Evolutionary conservation across 2,888 invertebrate species (phyloP).

Genomic region (Nematopogon swammerdamellus): DNA sequence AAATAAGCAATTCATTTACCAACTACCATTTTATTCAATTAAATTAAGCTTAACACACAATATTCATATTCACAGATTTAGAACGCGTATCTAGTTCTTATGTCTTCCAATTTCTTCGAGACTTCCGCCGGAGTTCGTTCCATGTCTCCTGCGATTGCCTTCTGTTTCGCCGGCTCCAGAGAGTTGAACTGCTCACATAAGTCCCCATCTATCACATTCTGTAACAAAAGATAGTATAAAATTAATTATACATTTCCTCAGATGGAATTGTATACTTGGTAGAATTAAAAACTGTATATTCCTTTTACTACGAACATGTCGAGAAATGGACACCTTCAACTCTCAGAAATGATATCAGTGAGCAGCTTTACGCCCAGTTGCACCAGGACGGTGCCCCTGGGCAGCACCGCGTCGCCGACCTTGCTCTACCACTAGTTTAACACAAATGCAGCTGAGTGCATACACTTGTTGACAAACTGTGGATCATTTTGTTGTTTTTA

Average conservation of each 20-base stretch:
- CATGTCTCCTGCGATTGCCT: conserved; percentile 90
- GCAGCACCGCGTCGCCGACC: conserved; percentile 16
- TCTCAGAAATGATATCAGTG: conserved; percentile 36
- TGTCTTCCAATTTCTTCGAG: conserved; percentile 97
- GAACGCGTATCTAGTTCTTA: conserved; percentile 97
- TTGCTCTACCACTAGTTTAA: conserved; percentile 48
- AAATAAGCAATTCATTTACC: no score
- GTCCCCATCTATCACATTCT: conserved; percentile 98
- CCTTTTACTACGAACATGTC: conserved; percentile 38
- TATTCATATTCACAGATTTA: conserved; percentile 44
- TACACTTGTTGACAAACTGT: conserved; percentile 44
- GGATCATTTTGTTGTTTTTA: conserved; percentile 15
- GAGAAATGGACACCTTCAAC: conserved; percentile 26
- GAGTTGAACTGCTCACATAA: conserved; percentile 98
- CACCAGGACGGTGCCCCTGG: conserved; percentile 31
- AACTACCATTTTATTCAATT: background rate
- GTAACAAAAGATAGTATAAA: conserved; percentile 25
- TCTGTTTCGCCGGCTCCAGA: conserved; percentile 90
- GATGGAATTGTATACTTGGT: no score
- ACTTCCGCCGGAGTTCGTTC: conserved; percentile 96
- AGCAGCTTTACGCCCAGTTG: conserved; percentile 14
- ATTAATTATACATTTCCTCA: background rate
- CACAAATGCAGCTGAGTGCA: conserved; percentile 23
- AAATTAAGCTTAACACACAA: background rate
- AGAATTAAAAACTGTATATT: conserved; percentile 25